A percentile compares a stretch with the other conserved stretches of the same genome.
Evolutionary conservation across 2,888 invertebrate genomes (phyloP).

Genomic region (Dasysyrphus tricinctus): DNA sequence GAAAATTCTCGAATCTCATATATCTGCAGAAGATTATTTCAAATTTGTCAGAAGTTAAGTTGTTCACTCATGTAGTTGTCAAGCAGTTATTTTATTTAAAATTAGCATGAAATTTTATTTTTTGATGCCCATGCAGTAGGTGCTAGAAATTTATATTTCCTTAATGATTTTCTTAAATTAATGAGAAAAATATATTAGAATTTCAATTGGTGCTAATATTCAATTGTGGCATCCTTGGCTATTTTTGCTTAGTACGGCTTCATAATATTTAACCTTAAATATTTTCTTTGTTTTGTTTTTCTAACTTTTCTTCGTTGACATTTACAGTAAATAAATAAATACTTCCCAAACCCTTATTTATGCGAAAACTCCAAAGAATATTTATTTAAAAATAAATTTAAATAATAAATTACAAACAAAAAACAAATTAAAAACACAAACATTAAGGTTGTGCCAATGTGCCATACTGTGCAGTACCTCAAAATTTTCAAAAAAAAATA

Average conservation of each 20-base stretch:
- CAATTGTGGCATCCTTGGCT: not conserved
- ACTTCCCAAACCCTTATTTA: not conserved
- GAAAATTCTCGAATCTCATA: too few species aligned
- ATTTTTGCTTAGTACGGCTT: not conserved
- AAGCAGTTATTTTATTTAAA: too few species aligned
- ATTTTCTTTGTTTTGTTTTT: conserved; percentile 26
- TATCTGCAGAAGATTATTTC: too few species aligned
- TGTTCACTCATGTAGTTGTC: too few species aligned
- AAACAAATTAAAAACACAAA: conserved; percentile 71
- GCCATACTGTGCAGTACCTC: conserved; percentile 84
- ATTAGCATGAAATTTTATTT: too few species aligned
- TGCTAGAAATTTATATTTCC: not conserved
- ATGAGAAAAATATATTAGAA: too few species aligned
- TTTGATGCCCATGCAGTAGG: too few species aligned
- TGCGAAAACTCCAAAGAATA: conserved; percentile 74
- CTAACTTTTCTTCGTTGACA: conserved; percentile 38
- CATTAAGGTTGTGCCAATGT: conserved; percentile 77
- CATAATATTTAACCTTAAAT: conserved; percentile 16
- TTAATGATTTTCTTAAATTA: not conserved
- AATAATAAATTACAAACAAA: conserved; percentile 63
- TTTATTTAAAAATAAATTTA: conserved; percentile 33
- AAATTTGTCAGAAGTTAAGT: too few species aligned
- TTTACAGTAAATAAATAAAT: conserved; percentile 19
- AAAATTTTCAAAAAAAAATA: conserved; percentile 45
- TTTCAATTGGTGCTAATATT: not conserved